Conservation (phyloP, 1,140 invertebrate species). For the Thaumatotibia leucotreta region DNA sequence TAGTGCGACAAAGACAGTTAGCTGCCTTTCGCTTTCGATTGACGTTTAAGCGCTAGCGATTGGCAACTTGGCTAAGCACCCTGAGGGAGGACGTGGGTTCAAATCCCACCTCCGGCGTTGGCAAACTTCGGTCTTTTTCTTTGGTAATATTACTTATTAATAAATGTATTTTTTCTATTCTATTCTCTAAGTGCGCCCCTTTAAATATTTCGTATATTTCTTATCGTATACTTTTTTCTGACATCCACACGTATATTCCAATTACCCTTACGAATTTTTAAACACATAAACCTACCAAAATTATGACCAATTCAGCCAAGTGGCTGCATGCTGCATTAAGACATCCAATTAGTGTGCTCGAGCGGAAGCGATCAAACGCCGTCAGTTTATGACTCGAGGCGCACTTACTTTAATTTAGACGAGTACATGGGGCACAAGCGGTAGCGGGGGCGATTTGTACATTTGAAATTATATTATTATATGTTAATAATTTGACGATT, state of each 20-base stretch:
- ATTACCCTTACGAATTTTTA: neutral
- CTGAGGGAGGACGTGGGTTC: too few relatives aligned
- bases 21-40: too few relatives aligned
- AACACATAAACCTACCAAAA: neutral
- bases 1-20: too few relatives aligned
- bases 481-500: neutral
- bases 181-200: too few relatives aligned
- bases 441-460: neutral
- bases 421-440: neutral
- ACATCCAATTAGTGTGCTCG: neutral
- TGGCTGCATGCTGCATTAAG: constrained; percentile 1
- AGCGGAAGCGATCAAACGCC: constrained; percentile 3
- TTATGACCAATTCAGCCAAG: neutral
- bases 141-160: too few relatives aligned
- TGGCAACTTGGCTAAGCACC: too few relatives aligned
- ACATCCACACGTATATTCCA: neutral
- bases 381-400: constrained; percentile 6
- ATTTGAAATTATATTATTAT: neutral
- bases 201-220: too few relatives aligned
- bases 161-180: too few relatives aligned
- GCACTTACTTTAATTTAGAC: constrained; percentile 3
- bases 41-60: too few relatives aligned
- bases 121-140: too few relatives aligned
- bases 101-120: too few relatives aligned
- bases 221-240: too few relatives aligned